Evolutionary conservation across 2,888 invertebrate species (phyloP).

Genomic region (Limnephilus rhombicus): DNA sequence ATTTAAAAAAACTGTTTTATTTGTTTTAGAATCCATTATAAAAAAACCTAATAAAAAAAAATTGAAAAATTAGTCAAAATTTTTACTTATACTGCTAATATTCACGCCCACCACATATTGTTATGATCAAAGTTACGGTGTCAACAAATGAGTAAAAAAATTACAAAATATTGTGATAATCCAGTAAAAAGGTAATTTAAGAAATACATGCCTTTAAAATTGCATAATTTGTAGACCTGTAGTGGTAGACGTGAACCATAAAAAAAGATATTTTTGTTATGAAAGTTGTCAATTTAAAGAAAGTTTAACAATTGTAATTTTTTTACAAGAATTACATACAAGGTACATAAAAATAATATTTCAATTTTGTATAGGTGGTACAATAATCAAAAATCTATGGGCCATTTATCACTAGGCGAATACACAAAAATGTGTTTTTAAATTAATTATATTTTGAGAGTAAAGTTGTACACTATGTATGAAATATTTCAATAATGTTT

Average conservation of each 20-base stretch:
- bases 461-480: conserved; percentile 26
- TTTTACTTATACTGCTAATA: background rate
- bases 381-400: background rate
- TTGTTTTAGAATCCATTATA: background rate
- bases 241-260: background rate
- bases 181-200: background rate
- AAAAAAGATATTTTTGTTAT: background rate
- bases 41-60: background rate
- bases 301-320: background rate
- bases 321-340: background rate
- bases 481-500: background rate
- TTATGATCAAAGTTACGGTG: background rate
- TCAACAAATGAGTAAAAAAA: background rate
- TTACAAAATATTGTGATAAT: background rate
- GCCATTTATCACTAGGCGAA: conserved; percentile 41
- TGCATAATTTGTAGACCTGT: background rate
- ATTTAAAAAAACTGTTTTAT: background rate
- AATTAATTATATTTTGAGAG: background rate
- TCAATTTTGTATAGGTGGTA: background rate
- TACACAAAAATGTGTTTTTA: conserved; percentile 11
- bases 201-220: background rate
- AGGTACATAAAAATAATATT: background rate
- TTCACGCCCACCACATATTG: background rate
- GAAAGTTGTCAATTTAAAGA: background rate
- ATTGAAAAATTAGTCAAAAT: too few relatives aligned